Base-by-base conservation (phyloP, 2,888 invertebrate species). In the Stegana nigrithorax region DNA sequence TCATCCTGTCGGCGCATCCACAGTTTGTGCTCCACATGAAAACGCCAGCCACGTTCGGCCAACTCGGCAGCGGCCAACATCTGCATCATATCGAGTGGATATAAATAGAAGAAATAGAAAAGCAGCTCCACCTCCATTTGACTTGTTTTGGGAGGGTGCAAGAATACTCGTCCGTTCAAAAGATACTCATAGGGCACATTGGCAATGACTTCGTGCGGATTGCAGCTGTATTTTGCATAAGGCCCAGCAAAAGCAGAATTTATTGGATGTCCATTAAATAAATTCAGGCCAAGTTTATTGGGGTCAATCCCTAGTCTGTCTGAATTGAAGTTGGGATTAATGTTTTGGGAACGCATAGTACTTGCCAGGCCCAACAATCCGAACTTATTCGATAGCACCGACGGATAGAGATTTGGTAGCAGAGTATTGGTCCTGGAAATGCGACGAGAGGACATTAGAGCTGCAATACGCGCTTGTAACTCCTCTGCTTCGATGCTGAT, bases 21-120 rank as follows among this genome's bases (percentile, higher is more conserved):
- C 4, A 74, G 2, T 0, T 56, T 66, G n/a, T 72, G 67, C 7
- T 23, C 19, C 6, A 68, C 73, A 25, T 76, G 76, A 26, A 53
- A 76, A 17, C 76, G 75, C 75, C 75, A 76, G 29, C 65, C 66
- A 0, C 75, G 76, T 12, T 76, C 68, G 2, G 69, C 70, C 32
- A 76, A 47, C 21, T 78, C 74, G 1, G 75, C 78, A 0, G 75
- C 78, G 0, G 73, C 60, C 27, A 76, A 19, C 76, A 76, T 32
- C 62, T 76, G 75, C 78, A 76, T 65, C 74, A 78, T 69, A 29
- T 76, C 75, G 2, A 68, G 67, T 0, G 78, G 67, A 62, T 64
- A 72, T 2, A 50, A 68, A n/a, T 76, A 78, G 36, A 76, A 76
- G 32, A 68, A 73, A 26, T 57, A 72, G 50, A 76, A 76, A 4